Conservation (phyloP, 1,140 invertebrate species). For the Hyphantria cunea region DNA sequence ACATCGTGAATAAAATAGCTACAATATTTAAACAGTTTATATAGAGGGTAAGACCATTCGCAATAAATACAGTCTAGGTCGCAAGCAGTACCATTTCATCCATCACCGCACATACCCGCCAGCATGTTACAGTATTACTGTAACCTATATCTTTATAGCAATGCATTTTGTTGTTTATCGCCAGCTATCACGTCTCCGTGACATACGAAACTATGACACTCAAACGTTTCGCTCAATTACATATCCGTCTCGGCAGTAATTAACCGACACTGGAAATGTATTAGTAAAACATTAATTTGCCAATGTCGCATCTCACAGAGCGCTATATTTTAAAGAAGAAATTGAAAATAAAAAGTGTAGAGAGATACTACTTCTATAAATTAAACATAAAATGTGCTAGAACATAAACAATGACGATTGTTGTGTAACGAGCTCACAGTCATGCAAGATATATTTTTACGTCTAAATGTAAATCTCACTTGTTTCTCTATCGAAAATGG, state of each 20-base stretch:
- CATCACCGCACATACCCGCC: slow-evolving; percentile 66
- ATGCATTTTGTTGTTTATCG: slow-evolving; percentile 47
- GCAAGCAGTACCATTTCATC: slow-evolving; percentile 63
- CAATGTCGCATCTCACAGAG: neutral
- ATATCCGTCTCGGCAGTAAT: too few relatives aligned
- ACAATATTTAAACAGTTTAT: neutral
- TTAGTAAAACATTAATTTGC: too few relatives aligned
- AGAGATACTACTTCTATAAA: slow-evolving; percentile 3
- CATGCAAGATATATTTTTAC: slow-evolving; percentile 48
- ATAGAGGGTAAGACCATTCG: slow-evolving; percentile 39
- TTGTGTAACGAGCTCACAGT: slow-evolving; percentile 29
- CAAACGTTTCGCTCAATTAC: neutral
- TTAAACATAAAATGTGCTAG: slow-evolving; percentile 13
- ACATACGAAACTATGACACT: slow-evolving; percentile 7
- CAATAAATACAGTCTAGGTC: slow-evolving; percentile 32
- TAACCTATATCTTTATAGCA: slow-evolving; percentile 42
- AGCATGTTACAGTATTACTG: slow-evolving; percentile 44
- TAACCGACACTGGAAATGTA: too few relatives aligned
- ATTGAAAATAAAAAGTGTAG: too few relatives aligned
- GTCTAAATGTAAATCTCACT: slow-evolving; percentile 44
- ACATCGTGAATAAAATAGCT: slow-evolving; percentile 9
- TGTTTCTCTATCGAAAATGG: slow-evolving; percentile 69
- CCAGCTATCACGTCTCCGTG: slow-evolving; percentile 40
- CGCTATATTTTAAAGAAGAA: too few relatives aligned
- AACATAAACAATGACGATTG: slow-evolving; percentile 30